phyloP scores from a whole-genome alignment of 2,113 vertebrate species.

The Alosa alosa region DNA sequence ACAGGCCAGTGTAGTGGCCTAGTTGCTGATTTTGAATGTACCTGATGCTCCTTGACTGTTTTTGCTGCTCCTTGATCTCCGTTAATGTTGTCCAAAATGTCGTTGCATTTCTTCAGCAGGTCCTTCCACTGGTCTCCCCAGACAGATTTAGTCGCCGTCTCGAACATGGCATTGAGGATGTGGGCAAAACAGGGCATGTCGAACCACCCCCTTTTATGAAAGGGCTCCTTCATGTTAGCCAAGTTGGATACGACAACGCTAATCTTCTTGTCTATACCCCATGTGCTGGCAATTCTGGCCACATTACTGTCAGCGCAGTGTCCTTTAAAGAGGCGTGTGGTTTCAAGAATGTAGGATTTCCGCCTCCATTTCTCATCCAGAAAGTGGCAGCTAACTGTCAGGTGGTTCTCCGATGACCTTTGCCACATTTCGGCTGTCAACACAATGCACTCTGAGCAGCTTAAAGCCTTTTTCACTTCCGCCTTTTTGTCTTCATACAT shows the following conservation, averaged over 20 bases:
- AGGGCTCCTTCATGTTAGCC: not conserved
- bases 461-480: not conserved
- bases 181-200: constrained; percentile 31
- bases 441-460: not conserved
- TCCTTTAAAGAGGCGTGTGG: not conserved
- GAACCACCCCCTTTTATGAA: constrained; percentile 20
- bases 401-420: not conserved
- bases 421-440: constrained; percentile 28
- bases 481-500: constrained; percentile 2
- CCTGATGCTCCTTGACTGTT: not conserved
- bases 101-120: not conserved
- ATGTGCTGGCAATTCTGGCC: not conserved
- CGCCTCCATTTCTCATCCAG: not conserved
- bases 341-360: constrained; percentile 27
- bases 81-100: constrained; percentile 20
- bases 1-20: not conserved
- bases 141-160: not conserved
- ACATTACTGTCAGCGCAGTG: not conserved
- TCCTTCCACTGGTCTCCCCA: not conserved
- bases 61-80: not conserved
- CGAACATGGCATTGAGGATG: constrained; percentile 18
- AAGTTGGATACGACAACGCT: constrained; percentile 19
- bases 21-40: too few relatives aligned
- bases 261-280: constrained; percentile 30
- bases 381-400: constrained; percentile 32